Conservation (phyloP, 1,140 invertebrate genomes). For the Trypoxylus dichotomus region DNA sequence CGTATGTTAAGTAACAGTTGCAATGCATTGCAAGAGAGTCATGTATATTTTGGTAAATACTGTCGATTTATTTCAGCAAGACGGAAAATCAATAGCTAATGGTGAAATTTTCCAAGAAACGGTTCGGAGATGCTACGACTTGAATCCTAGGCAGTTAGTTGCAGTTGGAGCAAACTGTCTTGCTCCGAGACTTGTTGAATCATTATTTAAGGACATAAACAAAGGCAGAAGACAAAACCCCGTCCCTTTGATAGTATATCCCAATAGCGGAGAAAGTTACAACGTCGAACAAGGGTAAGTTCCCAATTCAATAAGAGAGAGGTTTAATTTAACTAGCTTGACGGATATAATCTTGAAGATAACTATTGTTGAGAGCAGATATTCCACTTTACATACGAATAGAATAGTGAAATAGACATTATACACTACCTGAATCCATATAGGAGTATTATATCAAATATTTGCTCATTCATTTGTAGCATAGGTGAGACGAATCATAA, state of each 20-base stretch:
- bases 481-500: no score
- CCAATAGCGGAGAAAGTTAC: slow-evolving; percentile 76
- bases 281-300: slow-evolving; percentile 61
- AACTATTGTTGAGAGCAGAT: neutral
- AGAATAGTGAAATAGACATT: neutral
- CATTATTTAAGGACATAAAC: slow-evolving; percentile 63
- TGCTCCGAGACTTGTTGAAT: slow-evolving; percentile 60
- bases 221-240: slow-evolving; percentile 55
- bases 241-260: slow-evolving; percentile 73
- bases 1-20: neutral
- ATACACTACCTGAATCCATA: neutral
- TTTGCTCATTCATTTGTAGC: no score
- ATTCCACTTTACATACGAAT: neutral
- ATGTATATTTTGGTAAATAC: neutral
- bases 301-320: neutral
- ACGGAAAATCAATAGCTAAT: slow-evolving; percentile 67
- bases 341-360: slow-evolving; percentile 8
- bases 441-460: no score
- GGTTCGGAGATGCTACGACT: slow-evolving; percentile 62
- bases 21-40: neutral
- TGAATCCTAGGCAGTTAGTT: slow-evolving; percentile 67
- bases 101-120: slow-evolving; percentile 72
- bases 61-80: slow-evolving; percentile 52
- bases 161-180: slow-evolving; percentile 89
- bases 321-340: neutral